Conservation (phyloP, 1,140 invertebrate species). For the Orchestia grillus region DNA sequence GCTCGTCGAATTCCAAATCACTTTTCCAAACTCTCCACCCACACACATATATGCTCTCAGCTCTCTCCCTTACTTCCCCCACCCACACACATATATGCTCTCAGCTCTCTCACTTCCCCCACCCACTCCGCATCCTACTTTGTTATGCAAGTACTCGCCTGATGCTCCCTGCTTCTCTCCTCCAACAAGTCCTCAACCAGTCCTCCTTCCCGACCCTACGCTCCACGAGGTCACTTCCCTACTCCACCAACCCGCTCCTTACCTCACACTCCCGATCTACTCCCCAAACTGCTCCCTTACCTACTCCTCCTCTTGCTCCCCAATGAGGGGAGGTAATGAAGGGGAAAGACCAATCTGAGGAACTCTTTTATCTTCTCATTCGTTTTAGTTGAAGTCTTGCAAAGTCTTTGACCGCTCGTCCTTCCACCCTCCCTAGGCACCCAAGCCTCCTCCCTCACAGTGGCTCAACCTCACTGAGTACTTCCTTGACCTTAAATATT, state of each 20-base stretch:
- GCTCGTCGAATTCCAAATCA: no score
- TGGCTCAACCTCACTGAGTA: not conserved
- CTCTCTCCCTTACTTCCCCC: no score
- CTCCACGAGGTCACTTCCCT: no score
- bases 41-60: no score
- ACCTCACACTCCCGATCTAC: not conserved
- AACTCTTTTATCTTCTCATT: constrained; percentile 57
- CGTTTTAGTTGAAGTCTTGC: constrained; percentile 52
- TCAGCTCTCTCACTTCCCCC: no score
- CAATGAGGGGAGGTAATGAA: constrained; percentile 56
- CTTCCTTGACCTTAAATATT: not conserved
- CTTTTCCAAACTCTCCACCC: no score
- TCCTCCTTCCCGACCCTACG: not conserved
- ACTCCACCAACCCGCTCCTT: not conserved
- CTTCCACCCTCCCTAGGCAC: not conserved
- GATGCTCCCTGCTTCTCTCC: not conserved
- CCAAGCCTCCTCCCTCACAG: not conserved
- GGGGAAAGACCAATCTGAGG: constrained; percentile 55
- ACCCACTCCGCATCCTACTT: not conserved
- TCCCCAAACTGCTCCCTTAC: not conserved
- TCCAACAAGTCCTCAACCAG: not conserved
- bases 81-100: no score
- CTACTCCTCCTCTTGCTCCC: constrained; percentile 16
- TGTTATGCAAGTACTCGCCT: not conserved
- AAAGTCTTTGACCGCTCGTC: constrained; percentile 48